Evolutionary conservation across 2,113 vertebrate genomes (phyloP).

Genomic region (Haemorhous mexicanus): DNA sequence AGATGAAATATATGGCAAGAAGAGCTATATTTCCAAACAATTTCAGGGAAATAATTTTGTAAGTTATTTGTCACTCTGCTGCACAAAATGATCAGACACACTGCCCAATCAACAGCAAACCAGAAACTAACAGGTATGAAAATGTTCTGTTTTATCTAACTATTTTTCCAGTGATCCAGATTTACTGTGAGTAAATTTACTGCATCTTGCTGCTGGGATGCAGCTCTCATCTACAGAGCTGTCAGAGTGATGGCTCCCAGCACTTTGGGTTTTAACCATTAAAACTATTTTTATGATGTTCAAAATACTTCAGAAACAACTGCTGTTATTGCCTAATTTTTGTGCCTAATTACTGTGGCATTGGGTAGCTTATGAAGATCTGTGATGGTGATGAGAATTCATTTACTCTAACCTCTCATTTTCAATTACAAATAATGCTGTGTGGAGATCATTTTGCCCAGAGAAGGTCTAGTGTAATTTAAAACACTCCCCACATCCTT

Average conservation of each 20-base stretch:
- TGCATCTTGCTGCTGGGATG: neutral
- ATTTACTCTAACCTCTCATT: neutral
- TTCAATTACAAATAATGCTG: neutral
- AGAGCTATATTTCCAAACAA: slow-evolving; percentile 5
- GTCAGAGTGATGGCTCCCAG: slow-evolving; percentile 8
- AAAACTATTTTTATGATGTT: neutral
- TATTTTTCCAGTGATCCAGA: neutral
- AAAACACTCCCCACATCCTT: neutral
- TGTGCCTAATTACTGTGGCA: neutral
- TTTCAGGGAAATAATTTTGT: slow-evolving; percentile 38
- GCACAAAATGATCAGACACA: neutral
- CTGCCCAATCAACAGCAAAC: slow-evolving; percentile 19
- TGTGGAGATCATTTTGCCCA: neutral
- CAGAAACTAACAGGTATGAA: neutral
- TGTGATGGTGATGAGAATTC: neutral
- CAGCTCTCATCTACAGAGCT: neutral
- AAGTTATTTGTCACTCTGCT: slow-evolving; percentile 26
- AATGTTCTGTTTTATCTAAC: neutral
- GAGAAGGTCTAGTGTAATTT: neutral
- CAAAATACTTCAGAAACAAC: slow-evolving; percentile 30
- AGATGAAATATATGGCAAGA: slow-evolving; percentile 26
- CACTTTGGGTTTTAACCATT: neutral
- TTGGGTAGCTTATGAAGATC: slow-evolving; percentile 13
- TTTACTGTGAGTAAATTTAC: slow-evolving; percentile 19
- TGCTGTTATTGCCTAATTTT: slow-evolving; percentile 6